phyloP scores from a whole-genome alignment of 2,797 vertebrate genomes.

The Aulostomus chinensis region DNA sequence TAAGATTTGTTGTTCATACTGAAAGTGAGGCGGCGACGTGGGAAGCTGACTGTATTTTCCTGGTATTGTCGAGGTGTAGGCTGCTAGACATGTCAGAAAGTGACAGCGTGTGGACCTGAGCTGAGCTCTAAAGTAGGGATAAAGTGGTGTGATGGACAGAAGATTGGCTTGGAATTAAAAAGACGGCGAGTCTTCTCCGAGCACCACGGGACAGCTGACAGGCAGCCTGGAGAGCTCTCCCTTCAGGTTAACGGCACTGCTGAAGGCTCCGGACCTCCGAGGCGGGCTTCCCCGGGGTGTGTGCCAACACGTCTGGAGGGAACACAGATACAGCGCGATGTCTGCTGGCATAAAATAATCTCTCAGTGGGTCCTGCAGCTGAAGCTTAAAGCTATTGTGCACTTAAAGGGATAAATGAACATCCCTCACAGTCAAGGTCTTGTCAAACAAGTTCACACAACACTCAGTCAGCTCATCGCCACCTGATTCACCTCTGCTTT shows the following conservation, averaged over 20 bases:
- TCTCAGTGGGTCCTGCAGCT: no score
- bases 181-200: slow-evolving; percentile 67
- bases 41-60: slow-evolving; percentile 66
- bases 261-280: slow-evolving; percentile 29
- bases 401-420: no score
- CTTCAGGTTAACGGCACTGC: slow-evolving; percentile 41
- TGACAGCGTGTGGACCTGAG: slow-evolving; percentile 79
- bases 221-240: slow-evolving; percentile 58
- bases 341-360: no score
- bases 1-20: slow-evolving; percentile 57
- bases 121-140: slow-evolving; percentile 77
- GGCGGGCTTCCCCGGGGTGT: no score
- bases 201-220: slow-evolving; percentile 72
- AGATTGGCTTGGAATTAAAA: slow-evolving; percentile 82
- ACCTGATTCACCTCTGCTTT: no score
- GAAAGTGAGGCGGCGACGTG: slow-evolving; percentile 33
- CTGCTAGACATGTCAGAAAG: slow-evolving; percentile 74
- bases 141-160: slow-evolving; percentile 79
- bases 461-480: no score
- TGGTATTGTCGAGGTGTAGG: slow-evolving; percentile 68
- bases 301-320: no score
- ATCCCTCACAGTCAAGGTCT: no score
- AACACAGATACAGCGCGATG: no score
- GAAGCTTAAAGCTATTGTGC: no score
- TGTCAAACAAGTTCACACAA: no score